Conservation (phyloP, 2,797 vertebrate genomes). For the Amblyraja radiata region DNA sequence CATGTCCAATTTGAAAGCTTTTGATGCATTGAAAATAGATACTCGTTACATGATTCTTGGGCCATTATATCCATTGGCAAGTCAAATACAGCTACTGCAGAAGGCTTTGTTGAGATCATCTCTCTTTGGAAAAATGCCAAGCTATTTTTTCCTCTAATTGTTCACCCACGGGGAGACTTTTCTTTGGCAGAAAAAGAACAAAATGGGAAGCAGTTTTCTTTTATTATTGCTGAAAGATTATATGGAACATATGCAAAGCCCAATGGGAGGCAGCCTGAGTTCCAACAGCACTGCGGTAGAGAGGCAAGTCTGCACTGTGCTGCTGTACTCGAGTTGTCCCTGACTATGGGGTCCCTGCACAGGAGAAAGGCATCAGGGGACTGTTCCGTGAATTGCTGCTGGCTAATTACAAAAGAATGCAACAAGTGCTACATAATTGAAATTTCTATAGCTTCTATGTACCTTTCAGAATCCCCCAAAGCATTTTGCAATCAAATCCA, state of each 20-base stretch:
- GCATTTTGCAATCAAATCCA: too few relatives aligned
- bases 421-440: too few relatives aligned
- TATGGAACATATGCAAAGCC: slow-evolving; percentile 22
- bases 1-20: not conserved
- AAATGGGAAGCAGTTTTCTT: not conserved
- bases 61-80: not conserved
- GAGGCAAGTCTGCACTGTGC: not conserved
- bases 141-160: not conserved
- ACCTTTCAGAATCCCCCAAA: too few relatives aligned
- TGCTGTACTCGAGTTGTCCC: not conserved
- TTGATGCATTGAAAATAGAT: not conserved
- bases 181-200: not conserved
- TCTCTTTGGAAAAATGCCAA: not conserved
- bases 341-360: not conserved
- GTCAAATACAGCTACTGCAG: not conserved
- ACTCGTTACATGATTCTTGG: not conserved
- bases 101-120: not conserved
- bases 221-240: not conserved
- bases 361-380: not conserved
- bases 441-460: too few relatives aligned
- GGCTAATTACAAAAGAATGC: not conserved
- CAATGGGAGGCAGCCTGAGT: not conserved
- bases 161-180: not conserved
- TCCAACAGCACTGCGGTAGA: not conserved
- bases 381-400: not conserved